Evolutionary conservation across 2,113 vertebrate genomes (phyloP), one percentile per base, ranked within the genome.

Genomic region (Laterallus jamaicensis): DNA sequence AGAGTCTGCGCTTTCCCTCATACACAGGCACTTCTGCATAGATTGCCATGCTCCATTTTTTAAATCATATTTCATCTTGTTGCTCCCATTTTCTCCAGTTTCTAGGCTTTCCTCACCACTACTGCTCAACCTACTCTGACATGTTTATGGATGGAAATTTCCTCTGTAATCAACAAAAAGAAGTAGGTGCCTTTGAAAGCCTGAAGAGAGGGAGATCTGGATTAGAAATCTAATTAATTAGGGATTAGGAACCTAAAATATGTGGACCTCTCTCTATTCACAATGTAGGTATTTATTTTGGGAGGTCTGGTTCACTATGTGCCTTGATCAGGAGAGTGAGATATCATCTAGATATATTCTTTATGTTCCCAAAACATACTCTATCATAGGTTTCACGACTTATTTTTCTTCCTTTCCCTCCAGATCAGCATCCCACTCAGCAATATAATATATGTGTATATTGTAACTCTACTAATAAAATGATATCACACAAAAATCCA

Each of bases 171-270:
- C 86, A 96, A 94, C 60, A 86, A 83, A 88, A n/a, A 82, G 80
- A 83, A 86, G 66, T 52, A 90, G 50, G 64, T 78, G 76, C 69
- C 91, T 95, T 92, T 95, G 86, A 92, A 96, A 95, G 68, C 44
- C 73, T 89, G 28, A 60, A 73, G 50, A 91, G 69, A 75, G 67
- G 55, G 29, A 93, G 80, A 89, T 92, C 83, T 89, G 93, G 94
- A 95, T 93, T 91, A 95, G 62, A 40, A 78, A 89, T 86, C 35
- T 95, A 95, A 96, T 96, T 96, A 96, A 95, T 92, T 92, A 93
- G 77, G 86, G 95, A 95, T 96, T 95, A 96, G 50, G 74, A 87
- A 76, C 49, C 66, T 92, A 87, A 89, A 92, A 89, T 95, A 95
- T 5, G 1, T 24, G 68, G 64, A 83, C 59, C 39, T 86, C 76